Conservation (phyloP, 2,113 vertebrate genomes). For the Xenopus borealis region DNA sequence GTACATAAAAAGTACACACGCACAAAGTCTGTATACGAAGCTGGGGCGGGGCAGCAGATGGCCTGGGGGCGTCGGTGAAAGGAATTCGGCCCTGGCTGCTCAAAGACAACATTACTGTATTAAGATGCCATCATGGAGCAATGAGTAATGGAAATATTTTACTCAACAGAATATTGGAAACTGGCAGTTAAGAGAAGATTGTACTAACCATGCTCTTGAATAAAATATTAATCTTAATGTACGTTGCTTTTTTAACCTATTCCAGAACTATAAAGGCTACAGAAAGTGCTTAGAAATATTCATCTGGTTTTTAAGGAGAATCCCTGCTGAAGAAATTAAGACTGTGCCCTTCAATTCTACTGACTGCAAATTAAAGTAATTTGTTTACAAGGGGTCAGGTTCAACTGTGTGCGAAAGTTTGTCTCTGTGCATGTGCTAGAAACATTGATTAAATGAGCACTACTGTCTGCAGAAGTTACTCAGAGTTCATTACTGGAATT, state of each 20-base stretch:
- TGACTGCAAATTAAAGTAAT: constrained; percentile 65
- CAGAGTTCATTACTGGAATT: constrained; percentile 63
- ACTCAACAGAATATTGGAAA: too few species aligned
- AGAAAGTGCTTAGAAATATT: constrained; percentile 56
- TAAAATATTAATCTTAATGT: too few species aligned
- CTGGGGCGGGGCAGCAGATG: too few species aligned
- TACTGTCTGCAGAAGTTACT: constrained; percentile 52
- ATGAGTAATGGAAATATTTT: too few species aligned
- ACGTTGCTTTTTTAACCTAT: neutral
- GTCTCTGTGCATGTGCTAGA: constrained; percentile 43
- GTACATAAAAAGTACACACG: too few species aligned
- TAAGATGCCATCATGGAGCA: too few species aligned
- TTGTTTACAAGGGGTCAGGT: constrained; percentile 65
- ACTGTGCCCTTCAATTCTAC: constrained; percentile 58
- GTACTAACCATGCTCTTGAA: too few species aligned
- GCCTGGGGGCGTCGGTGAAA: too few species aligned
- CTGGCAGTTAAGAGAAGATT: too few species aligned
- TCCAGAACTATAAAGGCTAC: neutral
- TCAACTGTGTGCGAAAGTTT: constrained; percentile 59
- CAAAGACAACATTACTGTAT: too few species aligned
- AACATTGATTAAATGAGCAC: constrained; percentile 61
- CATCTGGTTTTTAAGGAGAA: constrained; percentile 61
- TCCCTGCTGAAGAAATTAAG: constrained; percentile 56
- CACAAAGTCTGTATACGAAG: too few species aligned
- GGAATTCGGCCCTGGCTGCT: too few species aligned